Evolutionary conservation across 53 echinoderm and acorn worm genomes (phyloP).

Genomic region (Zoroaster sp.): DNA sequence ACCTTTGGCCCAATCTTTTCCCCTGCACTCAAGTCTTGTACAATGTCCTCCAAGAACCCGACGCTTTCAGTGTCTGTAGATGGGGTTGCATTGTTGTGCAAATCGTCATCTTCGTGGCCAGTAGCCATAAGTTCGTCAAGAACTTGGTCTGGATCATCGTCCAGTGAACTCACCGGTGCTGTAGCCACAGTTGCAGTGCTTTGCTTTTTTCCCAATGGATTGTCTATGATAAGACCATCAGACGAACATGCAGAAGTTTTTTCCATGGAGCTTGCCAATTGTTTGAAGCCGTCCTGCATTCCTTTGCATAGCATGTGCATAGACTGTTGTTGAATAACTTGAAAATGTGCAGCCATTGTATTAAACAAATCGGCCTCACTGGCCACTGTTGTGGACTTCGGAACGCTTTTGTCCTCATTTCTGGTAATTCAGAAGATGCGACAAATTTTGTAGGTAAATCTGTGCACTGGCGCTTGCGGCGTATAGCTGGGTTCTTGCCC

Average conservation of each 20-base stretch:
- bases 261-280: background rate
- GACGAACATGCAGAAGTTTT: too few species aligned
- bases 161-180: background rate
- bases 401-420: too few species aligned
- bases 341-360: constrained; percentile 2
- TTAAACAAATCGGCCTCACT: background rate
- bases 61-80: background rate
- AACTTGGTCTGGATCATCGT: background rate
- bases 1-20: background rate
- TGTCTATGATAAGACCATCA: too few species aligned
- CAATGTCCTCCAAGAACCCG: background rate
- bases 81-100: background rate
- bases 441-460: too few species aligned
- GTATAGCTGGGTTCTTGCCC: too few species aligned
- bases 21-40: background rate
- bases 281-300: background rate
- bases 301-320: constrained; percentile 3
- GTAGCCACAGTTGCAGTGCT: background rate
- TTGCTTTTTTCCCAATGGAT: too few species aligned
- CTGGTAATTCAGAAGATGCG: too few species aligned
- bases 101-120: background rate
- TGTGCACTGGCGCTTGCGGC: too few species aligned
- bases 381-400: too few species aligned
- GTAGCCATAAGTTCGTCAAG: background rate
- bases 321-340: background rate